A percentile compares a stretch with the other conserved stretches of the same genome.
phyloP scores from a whole-genome alignment of 2,797 vertebrate species.

The Sebastes trivittatus region DNA sequence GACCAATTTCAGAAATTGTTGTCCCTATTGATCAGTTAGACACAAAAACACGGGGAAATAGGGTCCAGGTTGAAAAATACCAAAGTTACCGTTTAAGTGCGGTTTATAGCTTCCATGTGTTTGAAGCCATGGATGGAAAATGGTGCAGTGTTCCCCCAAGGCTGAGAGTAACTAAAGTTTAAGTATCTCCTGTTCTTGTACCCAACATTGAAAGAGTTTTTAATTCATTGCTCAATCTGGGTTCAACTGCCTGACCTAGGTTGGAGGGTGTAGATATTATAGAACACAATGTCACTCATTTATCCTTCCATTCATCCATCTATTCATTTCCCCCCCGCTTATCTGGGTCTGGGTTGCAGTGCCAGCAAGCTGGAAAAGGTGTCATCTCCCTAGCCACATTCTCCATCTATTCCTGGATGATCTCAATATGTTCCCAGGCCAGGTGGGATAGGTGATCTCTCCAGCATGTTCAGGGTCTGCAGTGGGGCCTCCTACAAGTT shows the following conservation, averaged over 20 bases:
- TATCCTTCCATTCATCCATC: no score
- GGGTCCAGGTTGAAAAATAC: neutral
- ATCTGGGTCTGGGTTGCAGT: no score
- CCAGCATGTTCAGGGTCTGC: no score
- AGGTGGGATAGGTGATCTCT: no score
- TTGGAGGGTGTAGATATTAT: no score
- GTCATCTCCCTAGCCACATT: neutral
- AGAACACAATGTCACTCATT: no score
- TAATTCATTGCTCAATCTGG: neutral
- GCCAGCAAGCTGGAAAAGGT: no score
- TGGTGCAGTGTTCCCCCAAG: no score
- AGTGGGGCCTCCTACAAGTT: no score
- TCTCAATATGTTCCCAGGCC: neutral
- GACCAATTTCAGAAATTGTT: neutral
- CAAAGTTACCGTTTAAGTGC: neutral
- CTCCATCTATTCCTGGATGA: neutral
- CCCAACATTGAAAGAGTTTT: neutral
- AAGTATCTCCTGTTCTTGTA: no score
- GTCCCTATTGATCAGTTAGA: neutral
- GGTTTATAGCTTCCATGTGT: neutral
- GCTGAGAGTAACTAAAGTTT: no score
- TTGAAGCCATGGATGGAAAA: neutral
- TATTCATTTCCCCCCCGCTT: no score
- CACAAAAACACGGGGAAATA: neutral
- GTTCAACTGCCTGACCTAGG: neutral